A percentile compares a stretch with the other conserved stretches of the same genome.
Conservation (phyloP, 1,140 invertebrate genomes). For the Pseudachorutes palmiensis region DNA sequence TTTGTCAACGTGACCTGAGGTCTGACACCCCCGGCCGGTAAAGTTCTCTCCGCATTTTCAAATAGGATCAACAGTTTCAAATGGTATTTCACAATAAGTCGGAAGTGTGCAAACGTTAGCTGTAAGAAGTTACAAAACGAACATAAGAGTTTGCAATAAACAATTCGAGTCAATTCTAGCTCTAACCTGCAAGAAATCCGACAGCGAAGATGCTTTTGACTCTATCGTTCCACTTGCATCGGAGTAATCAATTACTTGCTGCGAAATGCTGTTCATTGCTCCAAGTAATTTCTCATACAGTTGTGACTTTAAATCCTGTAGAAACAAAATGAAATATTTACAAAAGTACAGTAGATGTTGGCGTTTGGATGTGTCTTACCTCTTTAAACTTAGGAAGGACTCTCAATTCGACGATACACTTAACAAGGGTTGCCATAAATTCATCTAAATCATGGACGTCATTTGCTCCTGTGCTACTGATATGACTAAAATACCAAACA, state of each 20-base stretch:
- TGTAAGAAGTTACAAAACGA: too few relatives aligned
- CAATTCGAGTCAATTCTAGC: not conserved
- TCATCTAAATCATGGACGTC: conserved; percentile 50
- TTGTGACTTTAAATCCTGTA: conserved; percentile 64
- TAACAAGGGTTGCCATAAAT: conserved; percentile 71
- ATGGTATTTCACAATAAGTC: conserved; percentile 62
- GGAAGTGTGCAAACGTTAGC: conserved; percentile 65
- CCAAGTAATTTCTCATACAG: conserved; percentile 70
- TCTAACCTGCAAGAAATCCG: conserved; percentile 38
- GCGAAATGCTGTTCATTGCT: conserved; percentile 66
- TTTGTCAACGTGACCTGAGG: conserved; percentile 71
- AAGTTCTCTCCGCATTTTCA: conserved; percentile 47
- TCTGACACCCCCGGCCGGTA: conserved; percentile 36
- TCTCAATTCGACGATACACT: conserved; percentile 73
- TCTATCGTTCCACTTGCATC: conserved; percentile 39
- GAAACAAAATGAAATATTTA: not conserved
- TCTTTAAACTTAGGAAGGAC: conserved; percentile 76
- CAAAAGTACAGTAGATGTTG: conserved; percentile 1
- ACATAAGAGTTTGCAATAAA: not conserved
- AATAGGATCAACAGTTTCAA: conserved; percentile 54
- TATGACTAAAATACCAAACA: not conserved
- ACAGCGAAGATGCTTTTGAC: conserved; percentile 28
- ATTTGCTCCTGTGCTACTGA: not conserved
- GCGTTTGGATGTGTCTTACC: conserved; percentile 45
- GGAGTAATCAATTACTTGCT: conserved; percentile 57